These are phyloP conservation scores for Thecocarcelia acutangulata DNA, from an alignment of 2,888 invertebrate species.

Conservation along the genomic window DNA sequence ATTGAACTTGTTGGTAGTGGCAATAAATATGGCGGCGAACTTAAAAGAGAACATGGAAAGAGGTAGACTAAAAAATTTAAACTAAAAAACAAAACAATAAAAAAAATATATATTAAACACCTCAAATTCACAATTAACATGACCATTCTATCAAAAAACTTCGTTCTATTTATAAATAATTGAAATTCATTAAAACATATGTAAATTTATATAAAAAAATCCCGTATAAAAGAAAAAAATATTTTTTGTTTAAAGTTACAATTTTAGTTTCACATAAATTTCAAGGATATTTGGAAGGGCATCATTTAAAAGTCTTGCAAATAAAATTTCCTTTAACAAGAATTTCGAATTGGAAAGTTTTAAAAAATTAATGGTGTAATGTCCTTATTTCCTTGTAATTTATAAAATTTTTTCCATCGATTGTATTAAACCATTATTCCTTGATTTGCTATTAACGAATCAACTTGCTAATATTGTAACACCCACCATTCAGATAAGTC, in stretches of 20 bases:
- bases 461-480: conserved; percentile 42
- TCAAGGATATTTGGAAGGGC: conserved; percentile 1
- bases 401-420: not conserved
- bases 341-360: not conserved
- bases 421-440: conserved; percentile 21
- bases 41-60: conserved; percentile 99
- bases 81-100: conserved; percentile 68
- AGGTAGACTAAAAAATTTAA: conserved; percentile 86
- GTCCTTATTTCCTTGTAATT: not conserved
- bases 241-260: conserved; percentile 14
- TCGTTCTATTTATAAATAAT: conserved; percentile 42
- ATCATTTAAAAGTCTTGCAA: not conserved
- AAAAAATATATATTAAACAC: conserved; percentile 58
- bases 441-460: conserved; percentile 51
- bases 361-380: not conserved
- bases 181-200: conserved; percentile 51
- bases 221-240: conserved; percentile 35
- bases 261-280: conserved; percentile 10
- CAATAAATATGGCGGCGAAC: conserved; percentile 99
- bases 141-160: conserved; percentile 54
- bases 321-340: not conserved
- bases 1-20: conserved; percentile 99
- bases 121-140: conserved; percentile 65
- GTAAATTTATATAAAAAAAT: conserved; percentile 55
- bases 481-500: conserved; percentile 37